Conservation (phyloP, 1,140 invertebrate species). For the Idris sp. region DNA sequence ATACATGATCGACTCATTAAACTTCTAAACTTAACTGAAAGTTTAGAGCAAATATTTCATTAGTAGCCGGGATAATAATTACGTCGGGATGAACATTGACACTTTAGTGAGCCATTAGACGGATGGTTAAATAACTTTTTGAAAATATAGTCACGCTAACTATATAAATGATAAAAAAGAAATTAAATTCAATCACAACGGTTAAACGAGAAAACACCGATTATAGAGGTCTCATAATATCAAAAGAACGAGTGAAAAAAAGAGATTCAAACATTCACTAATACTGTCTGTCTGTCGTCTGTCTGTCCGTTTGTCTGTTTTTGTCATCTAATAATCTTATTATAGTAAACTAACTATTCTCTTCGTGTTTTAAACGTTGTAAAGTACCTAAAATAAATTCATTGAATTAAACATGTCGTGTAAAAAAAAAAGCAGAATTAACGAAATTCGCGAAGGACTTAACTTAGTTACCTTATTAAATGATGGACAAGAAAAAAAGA, state of each 20-base stretch:
- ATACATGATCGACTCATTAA: slow-evolving; percentile 62
- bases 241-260: too few species aligned
- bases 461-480: slow-evolving; percentile 65
- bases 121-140: slow-evolving; percentile 49
- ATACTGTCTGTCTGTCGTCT: slow-evolving; percentile 73
- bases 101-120: slow-evolving; percentile 55
- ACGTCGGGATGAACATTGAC: slow-evolving; percentile 55
- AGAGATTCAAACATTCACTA: slow-evolving; percentile 62
- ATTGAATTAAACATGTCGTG: slow-evolving; percentile 30
- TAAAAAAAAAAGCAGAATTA: slow-evolving; percentile 35
- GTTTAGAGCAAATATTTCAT: slow-evolving; percentile 59
- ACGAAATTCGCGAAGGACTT: slow-evolving; percentile 52
- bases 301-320: slow-evolving; percentile 72
- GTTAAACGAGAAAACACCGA: slow-evolving; percentile 37
- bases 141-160: slow-evolving; percentile 20
- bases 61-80: slow-evolving; percentile 47
- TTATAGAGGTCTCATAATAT: too few species aligned
- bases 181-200: slow-evolving; percentile 39
- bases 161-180: slow-evolving; percentile 23
- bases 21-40: slow-evolving; percentile 63
- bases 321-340: slow-evolving; percentile 70
- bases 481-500: slow-evolving; percentile 43
- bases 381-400: slow-evolving; percentile 64
- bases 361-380: slow-evolving; percentile 75
- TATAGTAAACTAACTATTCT: slow-evolving; percentile 71